Base-by-base conservation (phyloP, 1,140 invertebrate genomes). In the Eubasilissa regina region DNA sequence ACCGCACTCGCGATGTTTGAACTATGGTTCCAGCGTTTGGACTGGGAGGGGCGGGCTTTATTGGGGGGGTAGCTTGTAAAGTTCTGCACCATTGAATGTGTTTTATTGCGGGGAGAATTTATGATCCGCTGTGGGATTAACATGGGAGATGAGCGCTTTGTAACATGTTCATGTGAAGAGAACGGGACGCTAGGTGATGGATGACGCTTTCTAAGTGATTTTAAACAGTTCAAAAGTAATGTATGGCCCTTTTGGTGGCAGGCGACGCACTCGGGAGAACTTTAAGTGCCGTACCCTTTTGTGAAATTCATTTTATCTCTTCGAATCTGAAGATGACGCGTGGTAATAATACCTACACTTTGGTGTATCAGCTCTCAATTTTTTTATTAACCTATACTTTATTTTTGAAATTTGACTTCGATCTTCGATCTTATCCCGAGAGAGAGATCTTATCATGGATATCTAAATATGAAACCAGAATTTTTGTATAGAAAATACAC, bases 51-150 rank as follows among this genome's bases (percentile, higher is more conserved):
- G 10, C 53, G 19, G 25, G 13, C 7, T 25, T 10, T 45, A 68
- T 47, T 68, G 1, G 45, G 44, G 45, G 15, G n/a, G 15, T 19
- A 68, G 44, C 9, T 21, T 68, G n/a, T 8, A 15, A 68, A 48
- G 44, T 48, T 68, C 64, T 48, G 25, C 60, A 43, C 10, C 60
- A 44, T 35, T 43, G 62, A 43, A 47, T 47, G 64, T 68, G 64
- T 68, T 68, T 68, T 68, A 68, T 68, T 47, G 43, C 44, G 9
- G 43, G 44, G 64, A 15, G 44, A 1, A 48, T 68, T 68, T 68
- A 68, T 48, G 43, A 68, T 68, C 15, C 15, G 47, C 13, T 8
- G 13, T 17, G 21, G 10, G 45, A 48, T 21, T 19, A 17, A 25
- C n/a, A 15, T 51, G 43, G 45, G 44, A 68, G n/a, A 45, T 19